A percentile compares a stretch with the other conserved stretches of the same genome.
Evolutionary conservation across 2,888 invertebrate species (phyloP).

Genomic region (Dryadula phaetusa): DNA sequence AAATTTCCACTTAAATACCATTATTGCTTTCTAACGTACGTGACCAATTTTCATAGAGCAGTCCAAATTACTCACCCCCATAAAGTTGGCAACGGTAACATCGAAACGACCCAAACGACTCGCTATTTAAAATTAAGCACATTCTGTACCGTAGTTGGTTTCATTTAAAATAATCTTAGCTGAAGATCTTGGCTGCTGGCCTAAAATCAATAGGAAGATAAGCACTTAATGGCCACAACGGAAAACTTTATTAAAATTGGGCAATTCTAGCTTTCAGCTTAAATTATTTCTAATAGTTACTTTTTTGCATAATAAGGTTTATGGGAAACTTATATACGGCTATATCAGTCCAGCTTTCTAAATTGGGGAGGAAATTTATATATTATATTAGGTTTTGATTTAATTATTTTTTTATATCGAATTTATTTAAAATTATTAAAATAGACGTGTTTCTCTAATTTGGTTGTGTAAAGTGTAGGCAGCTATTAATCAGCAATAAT

Average conservation of each 20-base stretch:
- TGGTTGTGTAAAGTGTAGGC: too few relatives aligned
- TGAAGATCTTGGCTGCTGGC: constrained; percentile 37
- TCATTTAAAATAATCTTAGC: constrained; percentile 37
- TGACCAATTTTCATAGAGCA: not conserved
- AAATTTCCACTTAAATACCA: not conserved
- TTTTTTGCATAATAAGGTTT: too few relatives aligned
- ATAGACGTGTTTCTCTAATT: too few relatives aligned
- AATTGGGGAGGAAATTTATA: too few relatives aligned
- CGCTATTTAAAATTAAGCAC: constrained; percentile 26
- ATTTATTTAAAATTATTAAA: too few relatives aligned
- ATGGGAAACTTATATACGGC: too few relatives aligned
- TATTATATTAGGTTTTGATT: too few relatives aligned
- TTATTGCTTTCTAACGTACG: not conserved
- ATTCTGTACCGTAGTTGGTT: constrained; percentile 31
- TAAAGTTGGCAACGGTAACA: constrained; percentile 29
- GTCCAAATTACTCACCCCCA: constrained; percentile 13
- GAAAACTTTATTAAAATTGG: constrained; percentile 37
- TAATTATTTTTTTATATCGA: too few relatives aligned
- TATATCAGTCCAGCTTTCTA: too few relatives aligned
- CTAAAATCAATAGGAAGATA: constrained; percentile 39
- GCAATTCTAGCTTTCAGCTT: constrained; percentile 21
- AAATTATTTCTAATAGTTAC: not conserved
- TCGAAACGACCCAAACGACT: constrained; percentile 29
- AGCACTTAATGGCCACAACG: constrained; percentile 34
- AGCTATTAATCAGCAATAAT: too few relatives aligned